Conservation (phyloP, 2,797 vertebrate genomes). For the Sebastes oblongus region DNA sequence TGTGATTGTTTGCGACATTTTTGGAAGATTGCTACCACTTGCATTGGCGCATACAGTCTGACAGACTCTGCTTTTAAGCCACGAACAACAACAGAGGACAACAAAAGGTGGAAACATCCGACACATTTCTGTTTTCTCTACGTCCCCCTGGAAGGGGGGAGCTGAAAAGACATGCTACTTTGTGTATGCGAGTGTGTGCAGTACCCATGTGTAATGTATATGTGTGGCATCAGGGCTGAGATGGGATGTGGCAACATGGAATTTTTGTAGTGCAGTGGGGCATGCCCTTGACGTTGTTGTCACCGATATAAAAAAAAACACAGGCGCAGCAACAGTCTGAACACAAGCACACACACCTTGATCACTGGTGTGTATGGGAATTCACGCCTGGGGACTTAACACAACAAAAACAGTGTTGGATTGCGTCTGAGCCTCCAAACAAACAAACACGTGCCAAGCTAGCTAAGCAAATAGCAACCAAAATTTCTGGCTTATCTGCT, state of each 20-base stretch:
- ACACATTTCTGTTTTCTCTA: constrained; percentile 33
- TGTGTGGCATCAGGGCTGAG: constrained; percentile 36
- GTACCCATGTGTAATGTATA: constrained; percentile 30
- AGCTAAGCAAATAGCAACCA: constrained; percentile 32
- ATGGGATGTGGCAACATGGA: constrained; percentile 28
- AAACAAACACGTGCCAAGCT: constrained; percentile 46
- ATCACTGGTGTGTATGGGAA: constrained; percentile 56
- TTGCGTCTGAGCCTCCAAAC: constrained; percentile 43
- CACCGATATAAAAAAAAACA: constrained; percentile 44
- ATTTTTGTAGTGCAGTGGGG: constrained; percentile 44
- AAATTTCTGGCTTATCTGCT: constrained; percentile 5
- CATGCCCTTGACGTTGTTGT: constrained; percentile 61
- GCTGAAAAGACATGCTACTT: constrained; percentile 17
- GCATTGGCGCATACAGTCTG: constrained; percentile 20
- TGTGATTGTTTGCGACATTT: constrained; percentile 49
- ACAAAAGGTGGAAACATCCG: constrained; percentile 38
- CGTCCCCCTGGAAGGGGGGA: constrained; percentile 45
- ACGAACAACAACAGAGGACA: constrained; percentile 50
- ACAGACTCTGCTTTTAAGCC: constrained; percentile 47
- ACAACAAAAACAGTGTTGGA: constrained; percentile 35
- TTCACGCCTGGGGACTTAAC: constrained; percentile 38
- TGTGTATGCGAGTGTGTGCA: neutral
- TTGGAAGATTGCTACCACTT: constrained; percentile 23
- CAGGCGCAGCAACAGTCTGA: constrained; percentile 25
- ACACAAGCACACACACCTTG: constrained; percentile 57